Evolutionary conservation across 2,797 vertebrate genomes (phyloP).

Genomic region (Spinus olivaceus): DNA sequence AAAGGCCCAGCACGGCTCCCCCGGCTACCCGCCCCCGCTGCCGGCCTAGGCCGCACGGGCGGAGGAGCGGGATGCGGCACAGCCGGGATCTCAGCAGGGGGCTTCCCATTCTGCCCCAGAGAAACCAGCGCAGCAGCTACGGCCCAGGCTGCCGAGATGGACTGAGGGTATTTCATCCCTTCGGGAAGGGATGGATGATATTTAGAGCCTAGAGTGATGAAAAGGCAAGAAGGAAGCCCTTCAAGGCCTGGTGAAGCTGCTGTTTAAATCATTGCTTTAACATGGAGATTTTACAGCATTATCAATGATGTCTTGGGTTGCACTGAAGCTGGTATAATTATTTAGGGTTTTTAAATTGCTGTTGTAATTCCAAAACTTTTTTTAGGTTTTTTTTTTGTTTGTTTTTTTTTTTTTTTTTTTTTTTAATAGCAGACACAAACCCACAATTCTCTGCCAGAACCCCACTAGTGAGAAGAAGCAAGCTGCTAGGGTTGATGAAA

Average conservation of each 20-base stretch:
- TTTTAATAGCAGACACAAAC: background rate
- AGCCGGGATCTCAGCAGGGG: background rate
- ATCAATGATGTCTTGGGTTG: background rate
- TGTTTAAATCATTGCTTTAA: constrained; percentile 14
- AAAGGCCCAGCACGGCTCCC: background rate
- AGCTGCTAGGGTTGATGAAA: background rate
- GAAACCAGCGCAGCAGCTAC: background rate
- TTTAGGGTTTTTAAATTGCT: background rate
- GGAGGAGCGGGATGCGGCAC: background rate
- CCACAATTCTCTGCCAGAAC: background rate
- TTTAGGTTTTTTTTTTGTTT: background rate
- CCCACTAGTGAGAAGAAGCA: background rate
- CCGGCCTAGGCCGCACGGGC: background rate
- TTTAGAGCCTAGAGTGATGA: background rate
- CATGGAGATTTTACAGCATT: background rate
- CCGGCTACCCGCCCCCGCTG: background rate
- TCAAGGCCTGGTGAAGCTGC: background rate
- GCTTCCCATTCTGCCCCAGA: background rate
- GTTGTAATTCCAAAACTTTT: background rate
- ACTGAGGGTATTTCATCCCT: background rate
- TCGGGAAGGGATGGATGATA: background rate
- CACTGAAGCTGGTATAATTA: background rate
- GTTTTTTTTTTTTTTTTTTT: background rate
- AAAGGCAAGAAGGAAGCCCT: background rate
- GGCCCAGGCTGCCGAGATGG: fast-evolving